These are phyloP conservation scores for Allobates femoralis DNA, from an alignment of 2,797 vertebrate species.

Conservation along the genomic window DNA sequence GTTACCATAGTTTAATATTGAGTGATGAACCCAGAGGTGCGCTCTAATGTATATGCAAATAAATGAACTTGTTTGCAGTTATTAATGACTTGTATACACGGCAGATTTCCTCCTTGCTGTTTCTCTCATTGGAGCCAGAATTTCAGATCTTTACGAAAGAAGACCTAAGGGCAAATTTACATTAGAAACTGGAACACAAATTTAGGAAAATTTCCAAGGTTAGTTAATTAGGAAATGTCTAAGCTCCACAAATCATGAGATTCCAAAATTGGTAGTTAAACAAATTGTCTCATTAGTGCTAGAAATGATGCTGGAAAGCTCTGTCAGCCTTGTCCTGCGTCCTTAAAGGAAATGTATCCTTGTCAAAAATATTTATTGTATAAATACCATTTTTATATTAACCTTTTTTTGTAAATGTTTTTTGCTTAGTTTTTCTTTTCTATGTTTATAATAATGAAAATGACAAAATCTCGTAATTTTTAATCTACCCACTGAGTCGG, in stretches of 20 bases:
- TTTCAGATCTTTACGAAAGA: not conserved
- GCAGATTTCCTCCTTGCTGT: not conserved
- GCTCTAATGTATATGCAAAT: not conserved
- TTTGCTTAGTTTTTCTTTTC: no score
- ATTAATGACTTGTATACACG: not conserved
- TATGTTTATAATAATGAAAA: no score
- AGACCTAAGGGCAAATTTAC: not conserved
- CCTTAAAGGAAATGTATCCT: not conserved
- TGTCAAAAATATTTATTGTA: no score
- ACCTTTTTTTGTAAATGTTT: no score
- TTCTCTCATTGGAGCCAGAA: not conserved
- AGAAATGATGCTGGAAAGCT: not conserved
- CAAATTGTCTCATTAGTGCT: not conserved
- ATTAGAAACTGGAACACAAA: not conserved
- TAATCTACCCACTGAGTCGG: no score
- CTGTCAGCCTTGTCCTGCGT: not conserved
- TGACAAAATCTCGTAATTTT: no score
- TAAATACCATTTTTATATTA: no score
- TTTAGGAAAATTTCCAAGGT: not conserved
- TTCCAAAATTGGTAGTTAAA: not conserved
- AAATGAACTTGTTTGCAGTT: not conserved
- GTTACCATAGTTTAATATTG: not conserved
- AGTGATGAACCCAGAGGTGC: not conserved
- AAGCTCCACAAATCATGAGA: not conserved
- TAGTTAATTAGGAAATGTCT: not conserved